These are phyloP conservation scores for Mnemiopsis leidyi DNA, from an alignment of 37 sponge, comb jelly and placozoan genomes.

Conservation along the genomic window DNA sequence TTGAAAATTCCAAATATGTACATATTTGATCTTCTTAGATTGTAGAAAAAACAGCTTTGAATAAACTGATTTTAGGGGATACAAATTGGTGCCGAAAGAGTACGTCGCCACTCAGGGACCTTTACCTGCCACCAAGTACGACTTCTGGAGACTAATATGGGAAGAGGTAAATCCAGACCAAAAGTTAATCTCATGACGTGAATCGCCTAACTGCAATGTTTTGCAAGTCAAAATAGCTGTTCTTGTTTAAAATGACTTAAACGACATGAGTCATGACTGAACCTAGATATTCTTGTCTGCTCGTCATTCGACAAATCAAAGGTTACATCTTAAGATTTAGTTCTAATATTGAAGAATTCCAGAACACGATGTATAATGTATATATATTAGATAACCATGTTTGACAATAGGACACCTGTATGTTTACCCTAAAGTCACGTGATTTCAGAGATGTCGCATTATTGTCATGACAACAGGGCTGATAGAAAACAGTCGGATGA, in stretches of 20 bases:
- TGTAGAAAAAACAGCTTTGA: neutral
- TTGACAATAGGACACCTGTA: neutral
- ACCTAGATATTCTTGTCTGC: too few relatives aligned
- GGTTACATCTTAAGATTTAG: neutral
- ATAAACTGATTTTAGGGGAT: slow-evolving; percentile 70
- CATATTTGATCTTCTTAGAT: neutral
- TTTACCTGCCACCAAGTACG: slow-evolving; percentile 68
- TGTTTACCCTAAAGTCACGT: neutral
- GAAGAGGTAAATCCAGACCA: slow-evolving; percentile 63
- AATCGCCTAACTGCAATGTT: too few relatives aligned
- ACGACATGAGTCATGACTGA: too few relatives aligned
- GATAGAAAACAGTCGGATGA: slow-evolving; percentile 71
- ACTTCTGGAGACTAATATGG: slow-evolving; percentile 87
- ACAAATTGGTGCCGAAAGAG: slow-evolving; percentile 54
- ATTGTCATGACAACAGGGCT: slow-evolving; percentile 76
- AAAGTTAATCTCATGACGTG: too few relatives aligned
- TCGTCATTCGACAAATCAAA: too few relatives aligned
- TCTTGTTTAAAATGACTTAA: too few relatives aligned
- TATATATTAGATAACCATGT: too few relatives aligned
- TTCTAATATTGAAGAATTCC: too few relatives aligned
- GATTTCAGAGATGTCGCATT: slow-evolving; percentile 66
- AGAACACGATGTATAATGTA: too few relatives aligned
- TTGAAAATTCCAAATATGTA: neutral
- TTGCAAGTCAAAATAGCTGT: too few relatives aligned
- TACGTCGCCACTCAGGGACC: slow-evolving; percentile 83